A percentile compares a stretch with the other conserved stretches of the same genome.
Evolutionary conservation across 2,113 vertebrate genomes (phyloP).

Genomic region (Numida meleagris): DNA sequence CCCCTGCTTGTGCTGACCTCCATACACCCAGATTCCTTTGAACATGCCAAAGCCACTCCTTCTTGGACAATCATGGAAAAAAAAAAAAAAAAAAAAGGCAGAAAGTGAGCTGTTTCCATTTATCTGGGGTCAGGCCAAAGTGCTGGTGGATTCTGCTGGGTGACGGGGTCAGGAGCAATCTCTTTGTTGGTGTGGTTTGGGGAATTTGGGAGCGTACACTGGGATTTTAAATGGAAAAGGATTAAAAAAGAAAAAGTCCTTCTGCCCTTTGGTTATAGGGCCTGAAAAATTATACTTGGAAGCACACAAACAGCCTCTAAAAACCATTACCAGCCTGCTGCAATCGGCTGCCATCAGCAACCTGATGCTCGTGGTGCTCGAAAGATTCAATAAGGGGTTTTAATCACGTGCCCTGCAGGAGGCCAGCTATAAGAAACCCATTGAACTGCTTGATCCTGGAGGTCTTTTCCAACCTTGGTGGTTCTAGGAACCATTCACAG

Average conservation of each 20-base stretch:
- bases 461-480: no score
- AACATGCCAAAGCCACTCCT: constrained; percentile 51
- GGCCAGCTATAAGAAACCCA: neutral
- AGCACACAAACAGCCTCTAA: neutral
- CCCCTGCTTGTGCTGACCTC: neutral
- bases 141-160: neutral
- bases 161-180: neutral
- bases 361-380: neutral
- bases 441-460: no score
- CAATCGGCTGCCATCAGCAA: neutral
- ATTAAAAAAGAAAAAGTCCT: neutral
- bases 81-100: neutral
- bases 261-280: neutral
- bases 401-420: fast-evolving
- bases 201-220: neutral
- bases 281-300: neutral
- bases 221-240: neutral
- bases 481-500: no score
- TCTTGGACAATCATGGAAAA: neutral
- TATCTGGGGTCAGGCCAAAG: neutral
- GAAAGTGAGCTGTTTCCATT: neutral
- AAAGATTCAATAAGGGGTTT: neutral
- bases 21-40: constrained; percentile 21
- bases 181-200: neutral
- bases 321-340: neutral